A percentile compares a stretch with the other conserved stretches of the same genome.
phyloP scores from a whole-genome alignment of 2,888 invertebrate genomes.

The Imbricaverruca yamaguchii region DNA sequence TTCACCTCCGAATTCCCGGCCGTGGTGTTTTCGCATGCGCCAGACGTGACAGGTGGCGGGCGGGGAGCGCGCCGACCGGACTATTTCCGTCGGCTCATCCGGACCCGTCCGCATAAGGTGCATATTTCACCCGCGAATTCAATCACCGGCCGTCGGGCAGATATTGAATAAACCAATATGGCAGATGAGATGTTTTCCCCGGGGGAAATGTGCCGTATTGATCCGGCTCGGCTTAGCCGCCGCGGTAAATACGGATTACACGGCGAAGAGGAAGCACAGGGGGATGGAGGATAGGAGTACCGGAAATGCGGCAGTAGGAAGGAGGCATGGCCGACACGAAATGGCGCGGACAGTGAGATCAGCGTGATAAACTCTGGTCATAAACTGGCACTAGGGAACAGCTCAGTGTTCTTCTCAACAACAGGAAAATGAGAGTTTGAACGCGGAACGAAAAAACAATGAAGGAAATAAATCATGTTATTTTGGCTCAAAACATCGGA shows the following conservation, averaged over 20 bases:
- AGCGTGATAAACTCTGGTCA: background rate
- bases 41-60: too few relatives aligned
- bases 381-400: background rate
- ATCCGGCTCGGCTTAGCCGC: background rate
- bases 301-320: background rate
- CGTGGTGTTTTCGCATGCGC: too few relatives aligned
- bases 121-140: background rate
- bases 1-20: too few relatives aligned
- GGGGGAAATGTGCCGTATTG: background rate
- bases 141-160: background rate
- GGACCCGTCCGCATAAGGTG: background rate
- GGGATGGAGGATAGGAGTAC: background rate
- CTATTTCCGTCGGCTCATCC: too few relatives aligned
- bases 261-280: background rate
- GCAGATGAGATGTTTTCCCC: background rate
- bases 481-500: background rate
- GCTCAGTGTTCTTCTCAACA: background rate
- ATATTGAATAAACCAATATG: constrained; percentile 9
- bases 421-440: background rate
- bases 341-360: background rate
- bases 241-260: background rate
- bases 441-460: background rate
- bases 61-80: too few relatives aligned
- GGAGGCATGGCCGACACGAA: background rate
- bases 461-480: background rate